Conservation (phyloP, 2,888 invertebrate species). For the Nycteola revayana region DNA sequence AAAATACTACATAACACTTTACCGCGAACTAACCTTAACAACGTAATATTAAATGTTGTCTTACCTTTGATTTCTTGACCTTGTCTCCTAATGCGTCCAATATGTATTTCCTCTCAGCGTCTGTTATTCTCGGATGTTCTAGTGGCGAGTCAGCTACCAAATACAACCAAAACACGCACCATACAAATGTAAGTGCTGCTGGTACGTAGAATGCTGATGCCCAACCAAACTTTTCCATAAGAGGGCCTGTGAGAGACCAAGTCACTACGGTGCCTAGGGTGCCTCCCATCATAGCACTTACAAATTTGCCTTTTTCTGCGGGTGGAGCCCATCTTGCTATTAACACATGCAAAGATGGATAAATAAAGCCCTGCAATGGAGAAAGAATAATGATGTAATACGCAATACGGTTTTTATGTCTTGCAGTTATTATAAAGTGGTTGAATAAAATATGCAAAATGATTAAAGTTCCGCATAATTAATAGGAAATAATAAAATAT, state of each 20-base stretch:
- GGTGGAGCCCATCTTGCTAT: constrained; percentile 89
- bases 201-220: constrained; percentile 86
- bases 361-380: constrained; percentile 77
- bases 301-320: constrained; percentile 87
- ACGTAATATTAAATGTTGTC: constrained; percentile 33
- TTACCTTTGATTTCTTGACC: constrained; percentile 81
- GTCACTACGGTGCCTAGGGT: constrained; percentile 87
- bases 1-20: constrained; percentile 27
- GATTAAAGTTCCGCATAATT: too few relatives aligned
- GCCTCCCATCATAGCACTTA: constrained; percentile 87
- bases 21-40: constrained; percentile 25
- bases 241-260: constrained; percentile 85
- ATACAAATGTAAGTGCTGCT: constrained; percentile 77
- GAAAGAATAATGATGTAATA: too few relatives aligned
- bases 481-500: too few relatives aligned
- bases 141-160: constrained; percentile 84
- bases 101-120: constrained; percentile 84
- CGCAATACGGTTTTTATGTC: too few relatives aligned
- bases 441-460: too few relatives aligned
- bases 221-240: constrained; percentile 85
- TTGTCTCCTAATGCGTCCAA: constrained; percentile 81
- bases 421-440: too few relatives aligned
- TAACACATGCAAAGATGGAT: constrained; percentile 84
- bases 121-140: constrained; percentile 83
- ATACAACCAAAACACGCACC: constrained; percentile 83